These are phyloP conservation scores for Melanerpes aurifrons DNA, from an alignment of 2,113 vertebrate genomes.

Conservation along the genomic window DNA sequence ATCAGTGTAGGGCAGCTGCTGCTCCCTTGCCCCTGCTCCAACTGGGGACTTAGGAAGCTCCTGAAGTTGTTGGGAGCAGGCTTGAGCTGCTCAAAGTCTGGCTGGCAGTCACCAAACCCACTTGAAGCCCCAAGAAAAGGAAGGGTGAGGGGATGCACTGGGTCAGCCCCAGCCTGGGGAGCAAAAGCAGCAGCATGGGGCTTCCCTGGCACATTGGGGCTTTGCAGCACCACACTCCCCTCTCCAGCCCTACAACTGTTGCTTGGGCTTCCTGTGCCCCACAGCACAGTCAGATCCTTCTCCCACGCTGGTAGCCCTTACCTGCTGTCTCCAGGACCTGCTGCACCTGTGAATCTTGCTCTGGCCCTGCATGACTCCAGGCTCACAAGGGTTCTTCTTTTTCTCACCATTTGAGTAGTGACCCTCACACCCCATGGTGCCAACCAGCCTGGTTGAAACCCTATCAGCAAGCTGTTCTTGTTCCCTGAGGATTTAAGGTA, in stretches of 20 bases:
- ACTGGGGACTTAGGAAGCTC: not conserved
- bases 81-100: not conserved
- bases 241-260: not conserved
- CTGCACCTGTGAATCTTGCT: fast-evolving
- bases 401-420: fast-evolving
- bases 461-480: not conserved
- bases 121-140: not conserved
- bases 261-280: not conserved
- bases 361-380: fast-evolving
- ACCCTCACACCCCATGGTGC: fast-evolving
- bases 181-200: not conserved
- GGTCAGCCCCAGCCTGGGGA: not conserved
- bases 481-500: not conserved
- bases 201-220: not conserved
- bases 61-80: not conserved
- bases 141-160: fast-evolving
- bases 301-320: fast-evolving
- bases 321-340: fast-evolving
- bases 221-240: not conserved
- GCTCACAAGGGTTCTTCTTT: fast-evolving
- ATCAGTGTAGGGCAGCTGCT: not conserved
- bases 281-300: not conserved
- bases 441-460: not conserved
- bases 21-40: not conserved
- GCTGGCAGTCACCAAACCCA: not conserved